Conservation (phyloP, 2,113 vertebrate species). For the Geococcyx californianus region DNA sequence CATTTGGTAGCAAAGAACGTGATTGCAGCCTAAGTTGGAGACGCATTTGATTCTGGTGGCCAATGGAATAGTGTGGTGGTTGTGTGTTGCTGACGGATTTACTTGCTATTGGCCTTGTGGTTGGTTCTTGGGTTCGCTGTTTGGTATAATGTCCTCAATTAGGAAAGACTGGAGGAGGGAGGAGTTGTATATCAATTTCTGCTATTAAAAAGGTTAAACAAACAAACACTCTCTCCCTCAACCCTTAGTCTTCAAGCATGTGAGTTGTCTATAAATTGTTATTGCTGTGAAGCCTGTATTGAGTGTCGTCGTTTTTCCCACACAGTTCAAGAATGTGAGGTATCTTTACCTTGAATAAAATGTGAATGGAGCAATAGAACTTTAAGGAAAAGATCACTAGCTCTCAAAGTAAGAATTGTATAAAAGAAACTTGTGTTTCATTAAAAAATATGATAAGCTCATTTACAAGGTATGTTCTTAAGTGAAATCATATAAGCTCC, state of each 20-base stretch:
- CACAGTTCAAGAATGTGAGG: neutral
- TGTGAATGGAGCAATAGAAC: neutral
- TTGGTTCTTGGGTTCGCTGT: neutral
- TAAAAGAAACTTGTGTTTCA: neutral
- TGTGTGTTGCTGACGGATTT: neutral
- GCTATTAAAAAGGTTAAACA: neutral
- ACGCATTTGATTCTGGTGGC: fast-evolving
- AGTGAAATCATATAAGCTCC: neutral
- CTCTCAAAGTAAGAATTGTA: neutral
- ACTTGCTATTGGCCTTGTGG: neutral
- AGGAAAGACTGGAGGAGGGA: fast-evolving
- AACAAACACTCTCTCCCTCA: neutral
- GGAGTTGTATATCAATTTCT: neutral
- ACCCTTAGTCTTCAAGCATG: neutral
- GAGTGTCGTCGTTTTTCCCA: neutral
- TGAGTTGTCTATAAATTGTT: neutral
- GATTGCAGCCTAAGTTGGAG: neutral
- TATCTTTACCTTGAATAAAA: neutral
- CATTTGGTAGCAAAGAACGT: fast-evolving
- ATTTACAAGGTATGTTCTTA: neutral
- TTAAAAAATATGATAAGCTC: neutral
- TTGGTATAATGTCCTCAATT: fast-evolving
- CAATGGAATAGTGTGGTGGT: neutral
- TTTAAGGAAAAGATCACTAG: neutral
- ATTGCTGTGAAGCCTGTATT: neutral